Evolutionary conservation across 2,797 vertebrate genomes (phyloP).

Genomic region (Darevskia mixta): DNA sequence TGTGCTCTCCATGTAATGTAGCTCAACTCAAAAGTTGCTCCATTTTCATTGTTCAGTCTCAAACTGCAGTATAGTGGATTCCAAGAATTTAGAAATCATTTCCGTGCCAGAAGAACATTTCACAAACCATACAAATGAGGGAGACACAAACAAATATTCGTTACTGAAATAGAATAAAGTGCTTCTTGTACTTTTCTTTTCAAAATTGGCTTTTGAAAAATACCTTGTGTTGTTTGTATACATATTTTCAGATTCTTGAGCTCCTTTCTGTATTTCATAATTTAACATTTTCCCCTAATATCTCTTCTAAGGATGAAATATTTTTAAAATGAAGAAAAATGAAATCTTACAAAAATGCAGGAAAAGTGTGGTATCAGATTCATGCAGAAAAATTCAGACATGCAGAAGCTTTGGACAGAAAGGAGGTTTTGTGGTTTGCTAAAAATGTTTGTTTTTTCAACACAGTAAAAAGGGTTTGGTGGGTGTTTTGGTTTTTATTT

Average conservation of each 20-base stretch:
- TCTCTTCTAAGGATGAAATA: background rate
- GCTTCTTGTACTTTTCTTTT: background rate
- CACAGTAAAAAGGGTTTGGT: background rate
- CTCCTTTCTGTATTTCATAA: background rate
- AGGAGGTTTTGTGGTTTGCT: conserved; percentile 12
- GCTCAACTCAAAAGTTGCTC: background rate
- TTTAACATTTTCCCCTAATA: background rate
- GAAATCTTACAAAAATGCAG: conserved; percentile 21
- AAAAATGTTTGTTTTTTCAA: conserved; percentile 18
- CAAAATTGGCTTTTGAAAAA: background rate
- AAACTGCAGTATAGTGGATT: background rate
- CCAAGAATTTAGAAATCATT: background rate
- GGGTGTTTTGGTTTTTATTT: too few relatives aligned
- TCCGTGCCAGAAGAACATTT: conserved; percentile 17
- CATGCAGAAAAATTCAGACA: conserved; percentile 16
- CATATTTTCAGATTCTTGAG: conserved; percentile 3
- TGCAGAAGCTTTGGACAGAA: conserved; percentile 1
- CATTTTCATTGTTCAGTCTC: background rate
- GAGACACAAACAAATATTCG: conserved; percentile 12
- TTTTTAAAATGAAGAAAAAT: conserved; percentile 18
- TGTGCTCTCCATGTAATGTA: background rate
- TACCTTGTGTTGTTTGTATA: background rate
- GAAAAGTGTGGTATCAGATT: conserved; percentile 18
- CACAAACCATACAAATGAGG: conserved; percentile 6
- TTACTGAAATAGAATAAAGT: conserved; percentile 9